Evolutionary conservation across 2,797 vertebrate species (phyloP), one percentile per base, ranked within the genome.

Genomic region (Melanotaenia nigrans): DNA sequence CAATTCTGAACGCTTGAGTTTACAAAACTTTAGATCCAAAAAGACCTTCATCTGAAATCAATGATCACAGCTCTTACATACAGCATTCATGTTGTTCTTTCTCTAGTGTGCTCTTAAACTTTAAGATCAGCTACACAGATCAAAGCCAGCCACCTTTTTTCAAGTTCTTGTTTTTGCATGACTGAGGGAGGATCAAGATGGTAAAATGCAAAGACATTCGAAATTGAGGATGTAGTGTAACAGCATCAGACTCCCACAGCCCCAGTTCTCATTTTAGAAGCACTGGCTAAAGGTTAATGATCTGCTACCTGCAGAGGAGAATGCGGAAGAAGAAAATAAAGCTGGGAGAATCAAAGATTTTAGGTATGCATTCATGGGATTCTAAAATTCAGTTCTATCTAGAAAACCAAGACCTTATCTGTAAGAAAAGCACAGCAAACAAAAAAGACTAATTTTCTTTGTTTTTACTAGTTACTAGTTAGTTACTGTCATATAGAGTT

Each of bases 201-300:
- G 76, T 61, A 62, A 73, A 75, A 71, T 77, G 77, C 61, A 20
- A 68, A 79, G 73, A 81, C 62, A 33, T 64, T 61, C 53, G 61
- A 75, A 71, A 75, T 54, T 70, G 71, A 67, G 78, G 71, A 65
- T 68, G 63, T 77, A 73, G 68, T 64, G 73, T 82, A 78, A 79
- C 51, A 74, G 45, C 71, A 82, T 71, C 80, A 76, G 73, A 77
- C 75, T 91, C 89, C 90, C 89, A 68, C 40, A 1, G 64, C 78
- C 84, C 83, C 88, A 86, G 68, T 36, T 70, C 85, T 93, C 87
- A 92, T 92, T 92, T 86, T 59, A 88, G 75, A 91, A 87, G 65
- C 91, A 87, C 68, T 70, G 80, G 85, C 82, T 78, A 92, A 92
- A 91, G 87, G 89, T 90, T 92, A 90, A 92, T 89, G 81, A 78